Conservation (phyloP, 2,888 invertebrate species). For the Clistopyga incitator region DNA sequence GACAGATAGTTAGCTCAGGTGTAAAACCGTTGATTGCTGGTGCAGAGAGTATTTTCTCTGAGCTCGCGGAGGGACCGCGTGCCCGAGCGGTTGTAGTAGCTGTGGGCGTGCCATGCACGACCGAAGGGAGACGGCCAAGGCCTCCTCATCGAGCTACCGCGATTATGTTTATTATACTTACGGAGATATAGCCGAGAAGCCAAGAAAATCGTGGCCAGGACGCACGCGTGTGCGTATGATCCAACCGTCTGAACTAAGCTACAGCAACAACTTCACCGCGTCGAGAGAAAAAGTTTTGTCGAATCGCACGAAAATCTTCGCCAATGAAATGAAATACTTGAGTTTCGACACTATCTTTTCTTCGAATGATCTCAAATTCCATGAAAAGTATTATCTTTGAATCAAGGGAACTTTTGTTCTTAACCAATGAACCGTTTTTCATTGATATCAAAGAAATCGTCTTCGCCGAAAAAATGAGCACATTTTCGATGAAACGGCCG, state of each 20-base stretch:
- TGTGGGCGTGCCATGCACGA: constrained; percentile 82
- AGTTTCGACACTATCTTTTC: too few relatives aligned
- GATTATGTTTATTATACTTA: constrained; percentile 82
- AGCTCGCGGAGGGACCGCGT: constrained; percentile 53
- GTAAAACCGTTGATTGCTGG: constrained; percentile 83
- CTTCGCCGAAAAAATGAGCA: too few relatives aligned
- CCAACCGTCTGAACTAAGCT: constrained; percentile 54
- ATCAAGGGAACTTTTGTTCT: too few relatives aligned
- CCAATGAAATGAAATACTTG: too few relatives aligned
- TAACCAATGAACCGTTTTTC: too few relatives aligned
- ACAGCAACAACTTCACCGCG: constrained; percentile 30
- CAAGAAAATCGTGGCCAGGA: constrained; percentile 48
- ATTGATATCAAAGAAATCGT: too few relatives aligned
- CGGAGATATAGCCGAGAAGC: constrained; percentile 31
- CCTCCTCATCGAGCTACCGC: constrained; percentile 81
- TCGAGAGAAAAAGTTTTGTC: too few relatives aligned
- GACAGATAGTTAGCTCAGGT: constrained; percentile 76
- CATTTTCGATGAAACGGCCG: too few relatives aligned
- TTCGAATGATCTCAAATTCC: too few relatives aligned
- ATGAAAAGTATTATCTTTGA: too few relatives aligned
- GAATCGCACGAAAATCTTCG: too few relatives aligned
- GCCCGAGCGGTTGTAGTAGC: constrained; percentile 78
- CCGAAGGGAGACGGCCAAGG: constrained; percentile 82
- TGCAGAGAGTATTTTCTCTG: constrained; percentile 79
- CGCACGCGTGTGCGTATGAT: constrained; percentile 63